Evolutionary conservation across 2,797 vertebrate genomes (phyloP), one percentile per base, ranked within the genome.

Genomic region (Prionace glauca): DNA sequence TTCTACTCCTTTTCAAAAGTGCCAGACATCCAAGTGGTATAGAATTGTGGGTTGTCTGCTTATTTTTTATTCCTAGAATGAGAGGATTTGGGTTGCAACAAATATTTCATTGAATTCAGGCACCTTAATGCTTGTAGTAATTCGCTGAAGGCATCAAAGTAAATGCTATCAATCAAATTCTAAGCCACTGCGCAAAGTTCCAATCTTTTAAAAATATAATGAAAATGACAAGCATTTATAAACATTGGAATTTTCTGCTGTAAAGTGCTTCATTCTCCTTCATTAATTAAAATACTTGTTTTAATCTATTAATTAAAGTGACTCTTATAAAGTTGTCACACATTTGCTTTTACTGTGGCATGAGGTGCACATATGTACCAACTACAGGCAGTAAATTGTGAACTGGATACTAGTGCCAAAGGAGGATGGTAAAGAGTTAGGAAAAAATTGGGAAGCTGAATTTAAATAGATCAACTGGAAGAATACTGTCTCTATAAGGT

Each of bases 31-130:
- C 14, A 91, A 32, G 60, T 26, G 26, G 16, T 32, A 9, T 16
- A 20, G 56, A n/a, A 18, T 12, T 56, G 45, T 74, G 74, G 26
- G 45, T 16, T 56, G 56, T 4, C 41, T 94, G 26, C 45, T 94
- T 74, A 45, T 67, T 22, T 65, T 67, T 91, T 29, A 88, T 56
- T 91, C 60, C 32, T 36, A 36, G 62, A 18, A 92, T 41, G 95
- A 97, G 96, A 97, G 96, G 96, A 96, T 96, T 96, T 97, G 96
- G 97, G 97, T 96, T 96, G 96, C 26, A 95, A n/a, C 71, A 95
- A 77, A 86, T 96, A 96, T 97, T 95, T 72, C 77, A 50, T 56
- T 93, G 14, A 36, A 67, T 92, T 92, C n/a, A 69, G n/a, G 90
- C 20, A 36, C 20, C 32, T 29, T n/a, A n/a, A 26, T 29, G 20